A percentile compares a stretch with the other conserved stretches of the same genome.
Evolutionary conservation across 2,797 vertebrate species (phyloP).

Genomic region (Molossus molossus): DNA sequence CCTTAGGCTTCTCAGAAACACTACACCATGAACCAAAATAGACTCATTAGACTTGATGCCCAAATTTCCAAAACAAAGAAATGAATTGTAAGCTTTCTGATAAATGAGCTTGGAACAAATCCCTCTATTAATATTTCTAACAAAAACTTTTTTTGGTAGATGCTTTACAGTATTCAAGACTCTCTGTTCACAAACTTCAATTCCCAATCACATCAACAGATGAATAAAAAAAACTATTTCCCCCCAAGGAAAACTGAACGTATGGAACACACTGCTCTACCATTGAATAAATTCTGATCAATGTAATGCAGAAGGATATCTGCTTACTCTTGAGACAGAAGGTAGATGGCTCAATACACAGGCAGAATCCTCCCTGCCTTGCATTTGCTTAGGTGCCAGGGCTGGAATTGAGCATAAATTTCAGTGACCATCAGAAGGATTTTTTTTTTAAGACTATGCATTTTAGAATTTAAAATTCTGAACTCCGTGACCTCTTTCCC

Average conservation of each 20-base stretch:
- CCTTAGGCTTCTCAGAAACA: slow-evolving; percentile 30
- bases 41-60: not conserved
- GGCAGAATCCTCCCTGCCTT: not conserved
- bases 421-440: not conserved
- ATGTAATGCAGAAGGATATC: not conserved
- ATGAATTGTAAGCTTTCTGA: not conserved
- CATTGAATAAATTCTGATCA: not conserved
- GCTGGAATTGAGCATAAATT: not conserved
- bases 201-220: slow-evolving; percentile 3
- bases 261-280: not conserved
- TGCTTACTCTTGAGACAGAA: not conserved
- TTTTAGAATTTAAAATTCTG: slow-evolving; percentile 57
- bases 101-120: not conserved
- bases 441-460: not conserved
- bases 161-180: not conserved
- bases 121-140: not conserved
- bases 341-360: not conserved
- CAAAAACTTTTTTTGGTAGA: not conserved
- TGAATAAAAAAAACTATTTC: not conserved
- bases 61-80: slow-evolving; percentile 23
- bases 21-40: not conserved
- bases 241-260: not conserved
- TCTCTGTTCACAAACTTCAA: slow-evolving; percentile 45
- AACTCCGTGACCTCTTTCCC: slow-evolving; percentile 37
- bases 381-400: not conserved